Base-by-base conservation (phyloP, 2,113 vertebrate species). In the Poeciliopsis turrubarensis region DNA sequence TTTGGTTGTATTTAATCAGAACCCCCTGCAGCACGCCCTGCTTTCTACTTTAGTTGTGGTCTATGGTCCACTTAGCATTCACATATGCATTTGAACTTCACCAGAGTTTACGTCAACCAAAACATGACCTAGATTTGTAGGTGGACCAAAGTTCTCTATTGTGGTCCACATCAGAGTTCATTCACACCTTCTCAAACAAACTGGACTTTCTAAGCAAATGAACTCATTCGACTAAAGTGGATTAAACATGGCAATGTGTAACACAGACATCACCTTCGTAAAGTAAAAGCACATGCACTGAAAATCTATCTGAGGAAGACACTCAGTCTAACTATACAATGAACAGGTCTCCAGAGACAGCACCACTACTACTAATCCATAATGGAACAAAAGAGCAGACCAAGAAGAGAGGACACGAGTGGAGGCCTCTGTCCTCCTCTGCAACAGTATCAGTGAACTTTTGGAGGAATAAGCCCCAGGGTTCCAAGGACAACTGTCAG, bases 401-500 rank as follows among this genome's bases (percentile, higher is more conserved):
- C 76, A 68, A 72, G 72, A 73, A 68, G 54, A 75, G 84, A 77
- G 44, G 70, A 70, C 77, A 76, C 77, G 81, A 70, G 77, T 60
- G 64, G 65, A 85, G 83, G 77, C 11, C 26, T 72, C 60, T 79
- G 72, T 89, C 87, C 76, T 86, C 85, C 69, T 72, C 74, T 80
- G 87, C 85, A 82, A 67, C 51, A 67, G 72, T 80, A 77, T 73
- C 80, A 73, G 81, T 93, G 92, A 93, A 93, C 91, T 91, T 93
- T 89, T 87, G 82, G 91, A 92, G 87, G 84, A 91, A 82, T 85
- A 89, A 89, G 91, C 91, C 88, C 88, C 80, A 26, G 89, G 92
- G 90, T 90, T 91, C 91, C 93, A 94, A 94, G 94, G 94, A 95
- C 94, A 93, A 92, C 92, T 93, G 90, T 94, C 94, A 94, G 91